These are phyloP conservation scores for Listrodromus nycthemerus DNA, from an alignment of 2,888 invertebrate species.

Conservation along the genomic window DNA sequence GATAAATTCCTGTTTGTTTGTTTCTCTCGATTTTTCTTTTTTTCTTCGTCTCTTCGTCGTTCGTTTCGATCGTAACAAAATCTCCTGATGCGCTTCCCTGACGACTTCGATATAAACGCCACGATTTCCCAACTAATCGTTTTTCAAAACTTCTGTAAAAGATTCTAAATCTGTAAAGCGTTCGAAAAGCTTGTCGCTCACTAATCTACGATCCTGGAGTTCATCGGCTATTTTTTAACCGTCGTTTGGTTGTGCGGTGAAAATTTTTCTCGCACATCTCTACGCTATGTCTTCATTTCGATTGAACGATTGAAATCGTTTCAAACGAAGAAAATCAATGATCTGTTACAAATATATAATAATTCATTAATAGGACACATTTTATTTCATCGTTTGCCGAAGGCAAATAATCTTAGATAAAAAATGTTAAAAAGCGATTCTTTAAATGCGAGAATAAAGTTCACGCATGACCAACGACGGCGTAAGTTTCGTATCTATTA, in stretches of 20 bases:
- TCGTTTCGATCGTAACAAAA: slow-evolving; percentile 35
- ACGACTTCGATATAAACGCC: slow-evolving; percentile 53
- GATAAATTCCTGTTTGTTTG: slow-evolving; percentile 48
- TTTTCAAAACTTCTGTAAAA: slow-evolving; percentile 64
- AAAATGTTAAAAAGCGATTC: slow-evolving; percentile 3
- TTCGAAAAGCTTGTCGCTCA: slow-evolving; percentile 68
- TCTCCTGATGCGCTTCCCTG: slow-evolving; percentile 48
- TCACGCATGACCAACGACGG: slow-evolving; percentile 36
- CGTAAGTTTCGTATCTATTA: slow-evolving; percentile 35
- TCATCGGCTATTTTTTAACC: slow-evolving; percentile 44
- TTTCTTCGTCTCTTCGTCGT: not conserved
- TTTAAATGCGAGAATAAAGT: slow-evolving; percentile 19
- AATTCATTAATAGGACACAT: not conserved
- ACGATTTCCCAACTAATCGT: slow-evolving; percentile 44
- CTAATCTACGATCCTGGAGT: slow-evolving; percentile 54
- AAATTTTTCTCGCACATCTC: slow-evolving; percentile 27
- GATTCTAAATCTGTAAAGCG: slow-evolving; percentile 71
- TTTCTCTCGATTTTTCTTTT: slow-evolving; percentile 26
- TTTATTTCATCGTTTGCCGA: not conserved
- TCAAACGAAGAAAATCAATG: not conserved
- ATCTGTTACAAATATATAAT: slow-evolving; percentile 7
- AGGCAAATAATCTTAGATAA: not conserved
- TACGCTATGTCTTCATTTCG: not conserved
- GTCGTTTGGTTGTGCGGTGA: slow-evolving; percentile 27
- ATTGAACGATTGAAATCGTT: not conserved